Conservation (phyloP, 2,113 vertebrate species). For the Eudyptes chrysolophus region DNA sequence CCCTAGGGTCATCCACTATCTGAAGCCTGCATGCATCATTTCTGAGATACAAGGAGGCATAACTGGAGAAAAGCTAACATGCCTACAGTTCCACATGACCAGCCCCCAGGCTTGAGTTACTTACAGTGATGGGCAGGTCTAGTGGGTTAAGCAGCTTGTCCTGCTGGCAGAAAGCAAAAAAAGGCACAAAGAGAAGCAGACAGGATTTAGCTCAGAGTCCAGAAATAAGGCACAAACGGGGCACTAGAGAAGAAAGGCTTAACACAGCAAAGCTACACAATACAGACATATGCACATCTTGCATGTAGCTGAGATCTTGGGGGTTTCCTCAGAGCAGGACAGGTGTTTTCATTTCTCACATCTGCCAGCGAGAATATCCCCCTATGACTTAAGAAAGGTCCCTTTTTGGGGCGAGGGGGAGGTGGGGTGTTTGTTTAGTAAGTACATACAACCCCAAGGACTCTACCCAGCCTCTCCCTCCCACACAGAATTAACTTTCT, state of each 20-base stretch:
- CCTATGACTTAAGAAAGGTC: not conserved
- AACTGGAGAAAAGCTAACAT: not conserved
- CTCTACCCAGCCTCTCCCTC: not conserved
- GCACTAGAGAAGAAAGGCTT: slow-evolving; percentile 53
- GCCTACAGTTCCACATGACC: slow-evolving; percentile 24
- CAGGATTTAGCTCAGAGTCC: slow-evolving; percentile 69
- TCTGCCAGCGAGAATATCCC: not conserved
- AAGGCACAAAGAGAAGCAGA: slow-evolving; percentile 82
- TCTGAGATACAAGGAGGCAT: not conserved
- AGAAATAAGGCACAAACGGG: slow-evolving; percentile 55
- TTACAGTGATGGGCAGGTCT: slow-evolving; percentile 94
- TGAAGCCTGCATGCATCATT: not conserved
- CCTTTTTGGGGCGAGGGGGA: not conserved
- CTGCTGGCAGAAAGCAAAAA: slow-evolving; percentile 81
- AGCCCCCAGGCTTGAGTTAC: slow-evolving; percentile 73
- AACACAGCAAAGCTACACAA: slow-evolving; percentile 68
- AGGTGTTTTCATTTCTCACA: not conserved
- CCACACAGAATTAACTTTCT: not conserved
- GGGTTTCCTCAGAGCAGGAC: not conserved
- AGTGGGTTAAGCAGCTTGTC: slow-evolving; percentile 89
- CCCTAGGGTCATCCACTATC: not conserved
- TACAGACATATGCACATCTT: slow-evolving; percentile 51
- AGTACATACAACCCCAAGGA: not conserved
- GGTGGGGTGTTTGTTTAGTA: not conserved
- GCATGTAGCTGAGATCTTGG: not conserved